phyloP scores from a whole-genome alignment of 2,888 invertebrate genomes.

The Chymomyza amoena region DNA sequence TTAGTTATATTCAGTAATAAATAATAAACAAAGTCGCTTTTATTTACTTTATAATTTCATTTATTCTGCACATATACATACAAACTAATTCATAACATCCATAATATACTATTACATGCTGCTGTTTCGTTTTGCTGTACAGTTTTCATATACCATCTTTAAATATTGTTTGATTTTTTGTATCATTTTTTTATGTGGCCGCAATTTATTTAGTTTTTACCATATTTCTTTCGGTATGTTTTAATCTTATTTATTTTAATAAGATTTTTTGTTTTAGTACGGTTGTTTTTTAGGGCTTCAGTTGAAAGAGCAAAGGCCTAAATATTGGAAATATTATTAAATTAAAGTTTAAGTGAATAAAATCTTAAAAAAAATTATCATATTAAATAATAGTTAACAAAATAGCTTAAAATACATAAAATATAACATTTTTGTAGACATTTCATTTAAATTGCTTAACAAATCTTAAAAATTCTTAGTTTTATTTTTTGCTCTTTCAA shows the following conservation, averaged over 20 bases:
- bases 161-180: conserved; percentile 16
- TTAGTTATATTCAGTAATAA: no score
- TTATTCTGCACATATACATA: conserved; percentile 62
- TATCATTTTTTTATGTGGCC: conserved; percentile 5
- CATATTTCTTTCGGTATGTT: conserved; percentile 22
- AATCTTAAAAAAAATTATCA: conserved; percentile 7
- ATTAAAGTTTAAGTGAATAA: conserved; percentile 25
- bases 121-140: conserved; percentile 24
- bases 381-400: conserved; percentile 4
- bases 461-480: neutral
- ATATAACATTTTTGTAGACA: neutral
- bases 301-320: conserved; percentile 42
- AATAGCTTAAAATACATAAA: no score
- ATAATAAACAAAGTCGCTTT: neutral
- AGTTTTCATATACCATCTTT: neutral
- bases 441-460: conserved; percentile 9
- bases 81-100: conserved; percentile 63
- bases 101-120: conserved; percentile 44
- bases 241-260: neutral
- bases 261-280: conserved; percentile 6
- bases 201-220: conserved; percentile 18
- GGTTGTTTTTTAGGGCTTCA: conserved; percentile 2
- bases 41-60: conserved; percentile 13
- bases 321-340: conserved; percentile 31
- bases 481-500: neutral